These are phyloP conservation scores for Galerucella calmariensis DNA, from an alignment of 2,888 invertebrate genomes.

Conservation along the genomic window DNA sequence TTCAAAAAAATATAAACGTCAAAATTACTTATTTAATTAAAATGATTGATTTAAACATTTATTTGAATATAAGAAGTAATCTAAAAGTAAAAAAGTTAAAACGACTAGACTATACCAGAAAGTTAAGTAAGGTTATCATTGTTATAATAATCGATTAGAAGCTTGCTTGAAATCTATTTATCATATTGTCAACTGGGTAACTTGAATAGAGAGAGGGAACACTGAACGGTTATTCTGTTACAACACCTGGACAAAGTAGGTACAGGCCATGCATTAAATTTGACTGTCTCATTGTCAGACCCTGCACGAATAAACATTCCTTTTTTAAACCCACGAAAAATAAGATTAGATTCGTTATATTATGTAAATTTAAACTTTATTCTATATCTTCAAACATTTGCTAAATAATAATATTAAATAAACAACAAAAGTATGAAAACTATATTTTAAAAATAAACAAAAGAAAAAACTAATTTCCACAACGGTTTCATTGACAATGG, in stretches of 20 bases:
- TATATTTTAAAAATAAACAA: not conserved
- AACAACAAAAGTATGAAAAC: not conserved
- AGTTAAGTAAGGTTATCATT: conserved; percentile 49
- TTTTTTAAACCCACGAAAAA: conserved; percentile 26
- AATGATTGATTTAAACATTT: not conserved
- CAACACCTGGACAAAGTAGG: conserved; percentile 59
- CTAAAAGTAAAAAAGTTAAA: not conserved
- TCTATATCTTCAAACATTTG: not conserved
- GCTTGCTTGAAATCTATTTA: conserved; percentile 55
- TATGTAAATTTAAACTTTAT: conserved; percentile 21
- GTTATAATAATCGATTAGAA: conserved; percentile 53
- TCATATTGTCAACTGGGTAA: conserved; percentile 59
- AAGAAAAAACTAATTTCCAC: too few species aligned
- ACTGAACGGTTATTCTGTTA: conserved; percentile 59
- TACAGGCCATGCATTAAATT: conserved; percentile 58
- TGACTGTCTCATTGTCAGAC: conserved; percentile 38
- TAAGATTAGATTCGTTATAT: conserved; percentile 23
- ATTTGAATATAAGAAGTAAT: not conserved
- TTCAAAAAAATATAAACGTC: not conserved
- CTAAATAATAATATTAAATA: not conserved
- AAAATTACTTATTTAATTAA: not conserved
- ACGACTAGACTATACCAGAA: conserved; percentile 36
- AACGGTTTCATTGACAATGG: not conserved
- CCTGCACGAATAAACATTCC: conserved; percentile 26
- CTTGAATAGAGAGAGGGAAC: conserved; percentile 53